Evolutionary conservation across 2,888 invertebrate species (phyloP).

Genomic region (Baronia brevicornis): DNA sequence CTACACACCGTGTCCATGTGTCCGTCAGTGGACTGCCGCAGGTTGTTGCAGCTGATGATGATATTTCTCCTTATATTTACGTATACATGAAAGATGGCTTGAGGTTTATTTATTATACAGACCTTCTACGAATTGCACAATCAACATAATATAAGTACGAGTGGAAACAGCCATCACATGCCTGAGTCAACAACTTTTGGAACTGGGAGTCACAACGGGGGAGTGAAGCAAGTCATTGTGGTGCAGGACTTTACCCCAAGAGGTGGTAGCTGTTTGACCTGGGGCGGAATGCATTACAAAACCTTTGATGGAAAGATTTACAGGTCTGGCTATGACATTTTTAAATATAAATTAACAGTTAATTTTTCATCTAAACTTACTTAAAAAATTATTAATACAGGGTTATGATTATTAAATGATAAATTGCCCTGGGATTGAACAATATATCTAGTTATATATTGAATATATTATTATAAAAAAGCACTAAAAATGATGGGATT

Average conservation of each 20-base stretch:
- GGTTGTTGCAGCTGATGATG: too few species aligned
- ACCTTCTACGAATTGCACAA: background rate
- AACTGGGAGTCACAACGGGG: slow-evolving; percentile 16
- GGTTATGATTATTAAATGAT: too few species aligned
- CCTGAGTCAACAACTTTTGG: slow-evolving; percentile 13
- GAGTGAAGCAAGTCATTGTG: slow-evolving; percentile 32
- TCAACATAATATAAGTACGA: slow-evolving; percentile 5
- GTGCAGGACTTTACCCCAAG: slow-evolving; percentile 68
- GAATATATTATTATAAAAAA: too few species aligned
- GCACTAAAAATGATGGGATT: too few species aligned
- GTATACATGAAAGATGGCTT: too few species aligned
- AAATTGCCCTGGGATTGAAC: too few species aligned
- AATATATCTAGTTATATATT: too few species aligned
- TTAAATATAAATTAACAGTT: background rate
- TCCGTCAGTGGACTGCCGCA: too few species aligned
- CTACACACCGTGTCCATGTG: too few species aligned
- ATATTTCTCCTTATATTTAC: too few species aligned
- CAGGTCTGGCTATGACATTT: slow-evolving; percentile 70
- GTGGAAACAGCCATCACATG: background rate
- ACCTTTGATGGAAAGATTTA: slow-evolving; percentile 89
- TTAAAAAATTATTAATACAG: background rate
- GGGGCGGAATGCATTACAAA: slow-evolving; percentile 88
- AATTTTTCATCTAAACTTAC: background rate
- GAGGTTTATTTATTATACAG: too few species aligned
- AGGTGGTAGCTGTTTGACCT: slow-evolving; percentile 84